Percentiles rank a stretch among this genome's conserved stretches.
phyloP scores from a whole-genome alignment of 1,140 invertebrate species.

The Pseudomyrmex gracilis region DNA sequence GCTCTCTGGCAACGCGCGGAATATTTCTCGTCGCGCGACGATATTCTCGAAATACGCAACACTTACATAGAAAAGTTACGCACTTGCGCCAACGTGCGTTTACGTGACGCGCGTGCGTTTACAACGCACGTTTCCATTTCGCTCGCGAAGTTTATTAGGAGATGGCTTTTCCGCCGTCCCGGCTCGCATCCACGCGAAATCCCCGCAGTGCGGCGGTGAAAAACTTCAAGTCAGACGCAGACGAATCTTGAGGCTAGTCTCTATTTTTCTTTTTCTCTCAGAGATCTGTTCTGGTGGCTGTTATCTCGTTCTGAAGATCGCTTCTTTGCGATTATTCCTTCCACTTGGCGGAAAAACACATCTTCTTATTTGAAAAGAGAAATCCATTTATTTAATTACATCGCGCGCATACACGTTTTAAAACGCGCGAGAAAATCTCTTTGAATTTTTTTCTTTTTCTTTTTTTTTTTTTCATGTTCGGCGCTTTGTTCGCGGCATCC shows the following conservation, averaged over 20 bases:
- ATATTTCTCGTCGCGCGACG: neutral
- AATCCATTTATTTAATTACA: too few species aligned
- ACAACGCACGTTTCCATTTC: slow-evolving; percentile 56
- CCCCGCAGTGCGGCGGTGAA: slow-evolving; percentile 26
- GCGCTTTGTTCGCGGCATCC: slow-evolving; percentile 5
- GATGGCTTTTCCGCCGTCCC: slow-evolving; percentile 49
- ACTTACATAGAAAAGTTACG: neutral
- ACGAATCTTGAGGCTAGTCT: too few species aligned
- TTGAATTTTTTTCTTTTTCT: too few species aligned
- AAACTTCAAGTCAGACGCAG: slow-evolving; percentile 30
- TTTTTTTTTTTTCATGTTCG: neutral
- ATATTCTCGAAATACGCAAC: neutral
- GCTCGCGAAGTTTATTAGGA: slow-evolving; percentile 70
- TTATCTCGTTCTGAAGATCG: slow-evolving; percentile 25
- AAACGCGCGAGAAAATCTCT: too few species aligned
- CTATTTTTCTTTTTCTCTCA: neutral
- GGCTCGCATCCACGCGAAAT: slow-evolving; percentile 18
- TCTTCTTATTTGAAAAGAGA: slow-evolving; percentile 6
- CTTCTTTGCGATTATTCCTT: slow-evolving; percentile 41
- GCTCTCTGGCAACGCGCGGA: neutral
- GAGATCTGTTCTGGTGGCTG: too few species aligned
- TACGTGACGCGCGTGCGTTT: slow-evolving; percentile 40
- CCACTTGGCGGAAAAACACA: neutral
- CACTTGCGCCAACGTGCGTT: slow-evolving; percentile 5
- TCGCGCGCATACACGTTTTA: too few species aligned